Evolutionary conservation across 2,888 invertebrate genomes (phyloP).

Genomic region (Chrysolina americana): DNA sequence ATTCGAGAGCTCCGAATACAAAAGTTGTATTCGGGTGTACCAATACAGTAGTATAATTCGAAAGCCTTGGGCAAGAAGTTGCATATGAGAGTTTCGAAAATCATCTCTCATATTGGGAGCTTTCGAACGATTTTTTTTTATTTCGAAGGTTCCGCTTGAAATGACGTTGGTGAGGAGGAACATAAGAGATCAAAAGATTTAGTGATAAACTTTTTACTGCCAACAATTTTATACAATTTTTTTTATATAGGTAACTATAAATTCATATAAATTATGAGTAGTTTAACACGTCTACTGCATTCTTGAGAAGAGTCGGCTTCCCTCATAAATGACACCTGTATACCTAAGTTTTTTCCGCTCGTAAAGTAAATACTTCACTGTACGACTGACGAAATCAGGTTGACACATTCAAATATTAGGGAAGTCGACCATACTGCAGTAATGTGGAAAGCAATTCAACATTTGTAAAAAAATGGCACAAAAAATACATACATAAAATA

Average conservation of each 20-base stretch:
- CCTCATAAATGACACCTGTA: neutral
- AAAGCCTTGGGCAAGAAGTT: too few species aligned
- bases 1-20: too few species aligned
- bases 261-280: conserved; percentile 21
- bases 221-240: conserved; percentile 25
- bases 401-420: too few species aligned
- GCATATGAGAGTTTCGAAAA: too few species aligned
- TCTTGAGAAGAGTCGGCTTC: neutral
- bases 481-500: neutral
- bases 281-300: neutral
- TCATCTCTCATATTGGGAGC: too few species aligned
- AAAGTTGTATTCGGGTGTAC: too few species aligned
- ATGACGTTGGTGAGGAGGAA: neutral
- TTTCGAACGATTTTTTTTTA: too few species aligned
- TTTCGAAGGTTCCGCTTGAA: too few species aligned
- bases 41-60: too few species aligned
- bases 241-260: conserved; percentile 22
- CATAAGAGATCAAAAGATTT: neutral
- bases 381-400: neutral
- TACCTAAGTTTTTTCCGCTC: too few species aligned
- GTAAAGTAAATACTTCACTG: neutral
- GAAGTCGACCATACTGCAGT: too few species aligned
- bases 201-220: conserved; percentile 19
- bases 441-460: neutral
- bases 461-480: conserved; percentile 2